Base-by-base conservation (phyloP, 2,888 invertebrate genomes). In the Gymnoscelis rufifasciata region DNA sequence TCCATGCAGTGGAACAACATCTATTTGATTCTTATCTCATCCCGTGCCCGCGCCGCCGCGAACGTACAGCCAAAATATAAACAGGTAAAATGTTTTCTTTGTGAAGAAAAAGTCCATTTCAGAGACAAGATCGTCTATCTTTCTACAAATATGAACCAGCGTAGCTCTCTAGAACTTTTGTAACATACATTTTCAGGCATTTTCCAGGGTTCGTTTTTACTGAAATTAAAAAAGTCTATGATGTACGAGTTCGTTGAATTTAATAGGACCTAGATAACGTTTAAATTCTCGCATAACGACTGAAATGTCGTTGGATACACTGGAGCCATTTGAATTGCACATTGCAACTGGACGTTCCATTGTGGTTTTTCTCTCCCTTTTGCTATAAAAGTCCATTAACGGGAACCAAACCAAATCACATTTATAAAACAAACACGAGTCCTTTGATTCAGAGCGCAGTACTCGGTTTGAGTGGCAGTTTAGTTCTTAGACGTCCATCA, bases 11-110 rank as follows among this genome's bases (percentile, higher is more conserved):
- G 84, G 81, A 87, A 84, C 84, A 83, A 87, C 87, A 87, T 87
- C 83, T 79, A 88, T 88, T 86, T 86, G 88, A 88, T 88, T 83
- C 83, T 81, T 87, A 88, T 88, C 88, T 83, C 67, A 60, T 66
- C 72, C 73, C 67, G 61, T 63, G 58, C 58, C 66, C 65, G n/a
- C 59, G 61, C 52, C 65, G 64, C 62, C 64, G 60, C 66, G 35
- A n/a, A 15, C 66, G 63, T 66, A 61, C 74, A 68, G 74, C 76
- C 76, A 66, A 81, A 81, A 83, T 78, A 78, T 79, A 78, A 81
- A 78, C 76, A 81, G 78, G 79, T 83, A 78, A 79, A 78, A 79
- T 75, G 70, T 73, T 77, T 76, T 74, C 74, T 80, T 74, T 78
- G 74, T 72, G 64, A 70, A 70, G 71, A 71, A 76, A 79, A 77